Conservation (phyloP, 2,113 vertebrate genomes). For the Sphaerodactylus townsendi region DNA sequence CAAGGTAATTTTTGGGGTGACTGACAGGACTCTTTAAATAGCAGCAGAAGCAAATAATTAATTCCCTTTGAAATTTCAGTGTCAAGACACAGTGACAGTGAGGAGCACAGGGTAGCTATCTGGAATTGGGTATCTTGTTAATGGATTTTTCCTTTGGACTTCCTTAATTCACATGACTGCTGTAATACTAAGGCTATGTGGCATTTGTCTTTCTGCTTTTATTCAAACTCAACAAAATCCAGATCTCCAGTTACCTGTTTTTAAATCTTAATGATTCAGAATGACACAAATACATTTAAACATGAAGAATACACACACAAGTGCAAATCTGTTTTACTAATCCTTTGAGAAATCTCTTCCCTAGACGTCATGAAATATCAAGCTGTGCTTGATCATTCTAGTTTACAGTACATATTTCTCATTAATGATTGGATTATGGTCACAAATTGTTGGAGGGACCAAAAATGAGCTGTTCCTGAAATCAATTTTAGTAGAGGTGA, state of each 20-base stretch:
- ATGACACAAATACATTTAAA: conserved; percentile 1
- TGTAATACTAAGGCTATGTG: not conserved
- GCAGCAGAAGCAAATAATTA: not conserved
- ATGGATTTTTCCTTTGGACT: not conserved
- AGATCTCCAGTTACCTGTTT: not conserved
- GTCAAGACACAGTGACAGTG: not conserved
- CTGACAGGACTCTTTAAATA: not conserved
- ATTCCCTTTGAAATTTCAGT: not conserved
- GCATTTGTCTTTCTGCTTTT: not conserved
- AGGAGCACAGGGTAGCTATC: not conserved
- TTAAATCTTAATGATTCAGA: conserved; percentile 6
- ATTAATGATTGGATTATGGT: conserved; percentile 5
- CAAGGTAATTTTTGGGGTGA: not conserved
- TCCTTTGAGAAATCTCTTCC: not conserved
- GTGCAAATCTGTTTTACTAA: not conserved
- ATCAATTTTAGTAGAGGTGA: not conserved
- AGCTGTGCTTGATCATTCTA: not conserved
- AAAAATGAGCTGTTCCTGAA: not conserved
- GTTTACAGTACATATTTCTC: not conserved
- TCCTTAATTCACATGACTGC: conserved; percentile 3
- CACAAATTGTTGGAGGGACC: not conserved
- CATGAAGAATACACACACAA: not conserved
- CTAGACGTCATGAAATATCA: not conserved
- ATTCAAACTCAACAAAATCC: not conserved
- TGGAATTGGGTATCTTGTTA: not conserved